A percentile compares a stretch with the other conserved stretches of the same genome.
Conservation (phyloP, 2,888 invertebrate genomes). For the Gymnosoma rotundatum region DNA sequence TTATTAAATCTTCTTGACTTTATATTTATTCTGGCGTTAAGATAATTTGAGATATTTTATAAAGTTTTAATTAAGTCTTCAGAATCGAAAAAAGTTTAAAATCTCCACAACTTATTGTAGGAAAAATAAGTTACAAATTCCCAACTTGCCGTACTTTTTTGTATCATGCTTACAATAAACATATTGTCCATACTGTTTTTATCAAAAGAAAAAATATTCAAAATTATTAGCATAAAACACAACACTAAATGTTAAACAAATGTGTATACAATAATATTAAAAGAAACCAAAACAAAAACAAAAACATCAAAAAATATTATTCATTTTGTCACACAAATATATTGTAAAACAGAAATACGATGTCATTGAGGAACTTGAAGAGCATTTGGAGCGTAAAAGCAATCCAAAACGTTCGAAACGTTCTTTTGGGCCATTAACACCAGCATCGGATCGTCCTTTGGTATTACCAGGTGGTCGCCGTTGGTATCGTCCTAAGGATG, state of each 20-base stretch:
- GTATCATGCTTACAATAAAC: neutral
- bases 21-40: too few relatives aligned
- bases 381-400: slow-evolving; percentile 82
- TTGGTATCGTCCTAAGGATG: slow-evolving; percentile 92
- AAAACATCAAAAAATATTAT: slow-evolving; percentile 44
- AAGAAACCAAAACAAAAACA: neutral
- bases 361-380: slow-evolving; percentile 83
- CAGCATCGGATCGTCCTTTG: slow-evolving; percentile 87
- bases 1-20: too few relatives aligned
- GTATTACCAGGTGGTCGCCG: slow-evolving; percentile 90
- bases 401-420: slow-evolving; percentile 83
- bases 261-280: too few relatives aligned
- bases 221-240: slow-evolving; percentile 2
- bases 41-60: too few relatives aligned
- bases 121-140: too few relatives aligned
- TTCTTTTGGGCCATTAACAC: slow-evolving; percentile 85
- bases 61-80: too few relatives aligned
- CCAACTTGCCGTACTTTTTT: too few relatives aligned
- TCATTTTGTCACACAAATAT: slow-evolving; percentile 49
- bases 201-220: neutral
- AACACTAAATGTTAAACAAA: neutral
- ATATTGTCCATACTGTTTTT: slow-evolving; percentile 23
- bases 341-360: slow-evolving; percentile 75
- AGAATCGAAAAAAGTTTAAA: too few relatives aligned
- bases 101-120: too few relatives aligned